Conservation (phyloP, 2,797 vertebrate species). For the Hypotaenidia okinawae region DNA sequence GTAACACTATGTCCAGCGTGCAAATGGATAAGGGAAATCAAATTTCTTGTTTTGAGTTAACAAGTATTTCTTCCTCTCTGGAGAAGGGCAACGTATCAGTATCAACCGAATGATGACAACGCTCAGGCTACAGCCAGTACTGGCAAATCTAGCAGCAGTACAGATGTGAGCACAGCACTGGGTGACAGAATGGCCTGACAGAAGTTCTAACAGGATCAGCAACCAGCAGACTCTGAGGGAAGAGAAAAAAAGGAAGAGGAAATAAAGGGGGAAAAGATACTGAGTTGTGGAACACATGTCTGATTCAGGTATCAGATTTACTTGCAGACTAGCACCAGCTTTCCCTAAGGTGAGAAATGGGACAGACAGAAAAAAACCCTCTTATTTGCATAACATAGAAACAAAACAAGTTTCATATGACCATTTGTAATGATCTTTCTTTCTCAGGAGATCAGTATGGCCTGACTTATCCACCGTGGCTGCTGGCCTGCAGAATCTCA, state of each 20-base stretch:
- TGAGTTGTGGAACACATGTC: not conserved
- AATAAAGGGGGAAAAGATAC: not conserved
- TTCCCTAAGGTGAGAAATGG: not conserved
- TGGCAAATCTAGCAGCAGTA: not conserved
- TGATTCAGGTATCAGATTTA: not conserved
- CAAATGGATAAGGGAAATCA: not conserved
- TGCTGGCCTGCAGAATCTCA: not conserved
- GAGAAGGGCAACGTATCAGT: not conserved
- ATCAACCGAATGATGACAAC: not conserved
- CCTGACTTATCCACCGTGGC: not conserved
- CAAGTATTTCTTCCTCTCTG: not conserved
- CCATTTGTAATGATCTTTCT: not conserved
- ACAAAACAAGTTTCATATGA: not conserved
- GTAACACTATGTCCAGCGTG: not conserved
- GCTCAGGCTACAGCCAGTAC: not conserved
- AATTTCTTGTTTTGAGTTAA: not conserved
- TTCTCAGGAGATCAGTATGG: not conserved
- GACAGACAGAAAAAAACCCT: not conserved
- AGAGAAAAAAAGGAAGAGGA: not conserved
- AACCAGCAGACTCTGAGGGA: not conserved
- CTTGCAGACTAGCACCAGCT: not conserved
- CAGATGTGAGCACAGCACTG: not conserved
- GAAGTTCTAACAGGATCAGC: not conserved
- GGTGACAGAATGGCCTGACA: not conserved
- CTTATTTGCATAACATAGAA: not conserved